Percentiles rank a stretch among this genome's conserved stretches.
These are phyloP conservation scores for Hycleus cichorii DNA, from an alignment of 1,140 invertebrate genomes.

Conservation along the genomic window DNA sequence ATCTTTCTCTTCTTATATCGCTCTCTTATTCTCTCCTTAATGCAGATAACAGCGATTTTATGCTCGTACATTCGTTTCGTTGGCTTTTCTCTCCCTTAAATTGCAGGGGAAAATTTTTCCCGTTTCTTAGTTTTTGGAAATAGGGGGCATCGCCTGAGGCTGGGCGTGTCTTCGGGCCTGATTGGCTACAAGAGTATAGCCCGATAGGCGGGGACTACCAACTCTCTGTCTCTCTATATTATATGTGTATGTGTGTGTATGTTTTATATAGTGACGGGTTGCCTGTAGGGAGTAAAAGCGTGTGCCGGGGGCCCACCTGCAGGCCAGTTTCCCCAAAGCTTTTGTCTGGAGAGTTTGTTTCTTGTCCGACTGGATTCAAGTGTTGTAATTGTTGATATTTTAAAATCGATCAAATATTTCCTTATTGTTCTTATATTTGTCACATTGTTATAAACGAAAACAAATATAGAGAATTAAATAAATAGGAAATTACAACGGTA, in stretches of 20 bases:
- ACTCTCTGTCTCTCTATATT: too few species aligned
- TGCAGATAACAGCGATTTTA: background rate
- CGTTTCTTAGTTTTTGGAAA: conserved; percentile 8
- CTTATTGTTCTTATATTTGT: too few species aligned
- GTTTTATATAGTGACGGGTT: background rate
- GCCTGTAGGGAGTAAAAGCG: conserved; percentile 11
- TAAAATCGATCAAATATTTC: background rate
- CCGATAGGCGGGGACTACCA: conserved; percentile 24
- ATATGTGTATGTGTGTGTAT: too few species aligned
- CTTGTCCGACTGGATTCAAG: background rate
- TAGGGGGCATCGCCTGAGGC: conserved; percentile 29
- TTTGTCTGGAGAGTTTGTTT: conserved; percentile 22
- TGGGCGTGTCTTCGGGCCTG: conserved; percentile 31
- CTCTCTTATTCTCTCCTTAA: background rate
- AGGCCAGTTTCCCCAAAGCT: conserved; percentile 30
- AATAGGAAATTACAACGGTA: too few species aligned
- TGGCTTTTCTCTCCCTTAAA: background rate
- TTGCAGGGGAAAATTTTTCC: background rate
- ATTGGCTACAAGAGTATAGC: conserved; percentile 29
- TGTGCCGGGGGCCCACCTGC: conserved; percentile 27
- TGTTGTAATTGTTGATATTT: background rate
- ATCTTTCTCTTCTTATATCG: background rate
- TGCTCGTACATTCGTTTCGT: conserved; percentile 2
- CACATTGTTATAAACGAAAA: too few species aligned
- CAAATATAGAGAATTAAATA: too few species aligned